Base-by-base conservation (phyloP, 2,113 vertebrate species). In the Tauraco erythrolophus region DNA sequence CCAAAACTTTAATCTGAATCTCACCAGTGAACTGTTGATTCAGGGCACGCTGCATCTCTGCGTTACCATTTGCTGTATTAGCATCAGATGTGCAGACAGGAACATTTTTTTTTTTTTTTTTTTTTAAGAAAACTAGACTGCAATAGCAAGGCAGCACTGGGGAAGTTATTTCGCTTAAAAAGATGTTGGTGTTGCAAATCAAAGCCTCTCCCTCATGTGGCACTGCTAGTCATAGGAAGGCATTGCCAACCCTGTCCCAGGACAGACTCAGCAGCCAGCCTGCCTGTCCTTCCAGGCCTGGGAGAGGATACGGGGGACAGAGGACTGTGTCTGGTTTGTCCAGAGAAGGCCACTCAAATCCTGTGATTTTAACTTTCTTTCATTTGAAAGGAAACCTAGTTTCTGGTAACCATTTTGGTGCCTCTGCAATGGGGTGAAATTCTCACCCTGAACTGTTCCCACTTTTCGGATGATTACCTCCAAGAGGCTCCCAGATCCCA, bases 71-170 rank as follows among this genome's bases (percentile, higher is more conserved):
- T 94, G 48, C 94, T 91, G 83, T 95, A 98, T 96, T 97, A 97
- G 94, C 95, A 98, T 97, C 98, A 98, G 98, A 98, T 98, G 98
- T 98, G 93, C 89, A 85, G 95, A 76, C 84, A 79, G 91, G 48
- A 97, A 91, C 89, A 71, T 85, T 82, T 84, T 39, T 25, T 46
- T 37, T 18, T 28, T 77, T 89, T 65, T 84, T 39, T 25, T 46
- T 37, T 18, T 28, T 77, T 89, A 62, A 88, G 57, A 91, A 95
- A 72, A 97, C 94, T 28, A 96, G 72, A 89, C 90, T 95, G 92
- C 66, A 81, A 84, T 50, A 94, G 92, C 90, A 85, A 72, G 58
- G 84, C 92, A 94, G 79, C 24, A 28, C 89, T 54, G 68, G 70
- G 66, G 78, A 85, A 78, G 39, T 90, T 31, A 46, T 16, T 93